Evolutionary conservation across 2,113 vertebrate species (phyloP).

Genomic region (Oncorhynchus clarkii): DNA sequence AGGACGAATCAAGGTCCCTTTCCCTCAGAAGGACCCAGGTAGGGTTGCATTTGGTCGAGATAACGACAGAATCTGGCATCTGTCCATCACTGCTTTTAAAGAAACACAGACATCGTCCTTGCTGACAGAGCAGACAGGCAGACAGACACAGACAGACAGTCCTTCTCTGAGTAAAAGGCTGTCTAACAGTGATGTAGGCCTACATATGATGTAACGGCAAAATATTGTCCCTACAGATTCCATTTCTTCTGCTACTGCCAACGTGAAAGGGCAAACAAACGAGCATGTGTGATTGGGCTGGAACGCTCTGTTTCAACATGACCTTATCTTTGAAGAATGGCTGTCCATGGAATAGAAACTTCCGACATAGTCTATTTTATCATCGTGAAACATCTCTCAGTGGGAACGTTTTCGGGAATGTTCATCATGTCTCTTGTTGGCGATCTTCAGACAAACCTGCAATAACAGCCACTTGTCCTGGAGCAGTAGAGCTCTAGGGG

Average conservation of each 20-base stretch:
- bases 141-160: not conserved
- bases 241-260: not conserved
- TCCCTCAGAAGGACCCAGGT: slow-evolving; percentile 25
- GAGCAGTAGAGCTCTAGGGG: too few species aligned
- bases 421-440: too few species aligned
- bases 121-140: not conserved
- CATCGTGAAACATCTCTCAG: too few species aligned
- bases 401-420: too few species aligned
- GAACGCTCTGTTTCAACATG: not conserved
- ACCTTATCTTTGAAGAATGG: not conserved
- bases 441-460: not conserved
- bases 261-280: not conserved
- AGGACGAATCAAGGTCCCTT: slow-evolving; percentile 30
- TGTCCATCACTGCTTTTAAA: slow-evolving; percentile 27
- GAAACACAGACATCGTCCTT: slow-evolving; percentile 15
- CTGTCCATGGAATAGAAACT: not conserved
- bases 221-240: not conserved
- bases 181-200: not conserved
- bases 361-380: not conserved
- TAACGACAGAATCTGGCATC: slow-evolving; percentile 21
- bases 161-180: not conserved
- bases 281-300: not conserved
- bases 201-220: not conserved
- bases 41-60: not conserved
- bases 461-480: not conserved